Base-by-base conservation (phyloP, 1,140 invertebrate genomes). In the Drosophila lacertosa region DNA sequence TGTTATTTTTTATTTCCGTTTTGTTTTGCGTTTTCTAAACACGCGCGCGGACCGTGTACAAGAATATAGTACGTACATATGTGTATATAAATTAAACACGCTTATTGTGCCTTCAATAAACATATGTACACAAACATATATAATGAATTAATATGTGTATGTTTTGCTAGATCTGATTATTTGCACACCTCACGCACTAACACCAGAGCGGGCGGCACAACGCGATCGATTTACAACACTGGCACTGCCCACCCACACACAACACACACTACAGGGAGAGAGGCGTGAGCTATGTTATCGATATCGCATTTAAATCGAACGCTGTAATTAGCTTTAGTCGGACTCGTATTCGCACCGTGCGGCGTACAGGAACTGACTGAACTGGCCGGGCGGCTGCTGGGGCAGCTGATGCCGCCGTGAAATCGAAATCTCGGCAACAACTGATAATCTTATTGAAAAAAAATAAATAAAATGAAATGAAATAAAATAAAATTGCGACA, bases 291-390 rank as follows among this genome's bases (percentile, higher is more conserved):
- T 64, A 40, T 42, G 45, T 54, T 71, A 65, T 78, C 71, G 75
- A 69, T 65, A 69, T 13, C 35, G 51, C 60, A 63, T 50, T 54
- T 50, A 24, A 35, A 39, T 47, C 29, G 37, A 20, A 57, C 50
- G 42, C 22, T 35, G 33, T 37, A 45, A 33, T 63, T 59, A 65
- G 47, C 55, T 37, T 20, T 44, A 39, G 37, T 37, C 55, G 47
- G 33, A 64, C 54, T 48, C 22, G 39, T 73, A 59, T 79, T 79
- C 60, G 63, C 80, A 75, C 80, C 67, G 73, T 50, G 66, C 77
- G 73, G 69, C 82, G 77, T 81, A 67, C 82, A 86, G 81, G 81
- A 86, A 88, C 81, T 86, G 77, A 86, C 81, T 86, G 70, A 88
- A 77, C 22, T 47, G 51, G 48, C 54, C 33, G 37, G 65, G 29